A percentile compares a stretch with the other conserved stretches of the same genome.
Conservation (phyloP, 2,113 vertebrate species). For the Paramormyrops kingsleyae region DNA sequence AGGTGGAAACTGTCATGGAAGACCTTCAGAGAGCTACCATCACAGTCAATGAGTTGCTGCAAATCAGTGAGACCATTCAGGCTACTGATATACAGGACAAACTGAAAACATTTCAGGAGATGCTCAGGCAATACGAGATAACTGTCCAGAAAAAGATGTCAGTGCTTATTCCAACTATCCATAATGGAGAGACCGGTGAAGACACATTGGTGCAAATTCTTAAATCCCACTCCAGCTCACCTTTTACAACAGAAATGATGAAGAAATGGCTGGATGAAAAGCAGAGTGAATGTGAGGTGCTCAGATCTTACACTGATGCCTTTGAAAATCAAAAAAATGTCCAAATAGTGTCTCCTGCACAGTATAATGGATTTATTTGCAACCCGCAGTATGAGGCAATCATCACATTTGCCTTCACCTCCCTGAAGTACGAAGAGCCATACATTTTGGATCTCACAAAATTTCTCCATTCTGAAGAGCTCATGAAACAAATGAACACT, state of each 20-base stretch:
- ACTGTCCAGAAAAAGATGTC: background rate
- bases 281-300: background rate
- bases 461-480: no score
- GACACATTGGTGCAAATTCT: background rate
- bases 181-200: background rate
- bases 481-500: no score
- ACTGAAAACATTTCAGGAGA: no score
- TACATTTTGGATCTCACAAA: no score
- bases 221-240: background rate
- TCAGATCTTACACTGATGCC: background rate
- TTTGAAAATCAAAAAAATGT: background rate
- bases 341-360: background rate
- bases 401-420: background rate
- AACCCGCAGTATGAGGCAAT: background rate
- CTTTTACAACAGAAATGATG: background rate
- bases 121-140: background rate
- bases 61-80: background rate
- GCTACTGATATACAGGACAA: background rate
- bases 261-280: background rate
- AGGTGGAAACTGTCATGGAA: background rate
- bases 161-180: background rate
- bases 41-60: background rate
- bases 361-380: background rate
- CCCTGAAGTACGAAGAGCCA: background rate
- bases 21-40: background rate